Conservation (phyloP, 1,140 invertebrate genomes). For the Schlechtendalia chinensis region DNA sequence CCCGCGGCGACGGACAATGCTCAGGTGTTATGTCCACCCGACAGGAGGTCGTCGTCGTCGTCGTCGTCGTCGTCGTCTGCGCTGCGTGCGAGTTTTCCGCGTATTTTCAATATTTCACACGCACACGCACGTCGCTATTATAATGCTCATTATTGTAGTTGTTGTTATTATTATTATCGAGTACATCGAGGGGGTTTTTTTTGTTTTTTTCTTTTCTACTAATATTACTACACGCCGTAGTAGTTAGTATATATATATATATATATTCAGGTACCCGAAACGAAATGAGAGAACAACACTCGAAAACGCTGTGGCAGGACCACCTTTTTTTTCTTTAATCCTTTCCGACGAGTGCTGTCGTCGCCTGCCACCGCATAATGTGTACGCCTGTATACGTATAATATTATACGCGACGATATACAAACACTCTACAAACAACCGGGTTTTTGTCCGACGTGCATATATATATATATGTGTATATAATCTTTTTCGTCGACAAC, state of each 20-base stretch:
- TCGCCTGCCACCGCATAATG: not conserved
- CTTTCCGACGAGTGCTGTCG: not conserved
- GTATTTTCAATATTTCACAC: constrained; percentile 4
- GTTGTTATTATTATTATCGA: no score
- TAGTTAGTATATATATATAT: not conserved
- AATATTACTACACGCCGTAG: not conserved
- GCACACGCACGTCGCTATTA: not conserved
- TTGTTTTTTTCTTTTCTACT: not conserved
- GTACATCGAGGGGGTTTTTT: not conserved
- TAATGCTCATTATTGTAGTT: not conserved
- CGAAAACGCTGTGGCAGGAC: not conserved
- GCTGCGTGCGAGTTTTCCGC: constrained; percentile 3
- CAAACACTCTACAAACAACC: not conserved
- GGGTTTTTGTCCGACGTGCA: not conserved
- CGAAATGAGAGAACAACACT: not conserved
- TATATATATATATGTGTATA: not conserved
- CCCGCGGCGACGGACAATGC: constrained; percentile 38
- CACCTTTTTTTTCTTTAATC: not conserved
- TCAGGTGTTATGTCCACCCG: constrained; percentile 27
- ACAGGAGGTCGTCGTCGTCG: constrained; percentile 8
- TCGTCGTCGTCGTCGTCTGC: no score
- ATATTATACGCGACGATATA: not conserved
- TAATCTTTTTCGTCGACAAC: not conserved
- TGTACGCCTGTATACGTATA: no score
- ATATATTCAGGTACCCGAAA: not conserved